These are phyloP conservation scores for Agelas oroides DNA, from an alignment of 37 sponge, comb jelly and placozoan species.

Conservation along the genomic window DNA sequence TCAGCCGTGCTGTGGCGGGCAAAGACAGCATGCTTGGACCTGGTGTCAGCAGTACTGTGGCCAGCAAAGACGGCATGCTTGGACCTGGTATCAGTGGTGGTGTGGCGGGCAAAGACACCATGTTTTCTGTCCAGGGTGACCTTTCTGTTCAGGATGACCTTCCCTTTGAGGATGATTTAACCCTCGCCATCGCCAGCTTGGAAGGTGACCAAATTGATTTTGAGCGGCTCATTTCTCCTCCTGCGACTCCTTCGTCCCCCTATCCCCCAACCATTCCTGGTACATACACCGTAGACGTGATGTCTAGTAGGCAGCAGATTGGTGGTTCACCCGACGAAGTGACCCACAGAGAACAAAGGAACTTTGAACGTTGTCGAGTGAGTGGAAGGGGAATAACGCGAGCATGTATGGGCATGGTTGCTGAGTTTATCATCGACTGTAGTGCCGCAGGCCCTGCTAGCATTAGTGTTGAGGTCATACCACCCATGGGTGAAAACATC, in stretches of 20 bases:
- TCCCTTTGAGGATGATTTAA: constrained; percentile 9
- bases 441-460: constrained; percentile 32
- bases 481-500: constrained; percentile 10
- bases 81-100: constrained; percentile 19
- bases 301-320: constrained; percentile 34
- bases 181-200: constrained; percentile 17
- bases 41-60: constrained; percentile 16
- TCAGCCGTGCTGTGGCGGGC: constrained; percentile 2
- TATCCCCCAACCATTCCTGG: constrained; percentile 54
- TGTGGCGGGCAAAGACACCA: not conserved
- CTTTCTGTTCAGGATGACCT: constrained; percentile 7
- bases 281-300: constrained; percentile 43
- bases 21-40: constrained; percentile 4
- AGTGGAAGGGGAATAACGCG: constrained; percentile 16
- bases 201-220: constrained; percentile 22
- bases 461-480: constrained; percentile 11
- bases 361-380: constrained; percentile 27
- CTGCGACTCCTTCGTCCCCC: constrained; percentile 15
- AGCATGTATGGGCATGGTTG: constrained; percentile 16
- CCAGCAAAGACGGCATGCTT: no score
- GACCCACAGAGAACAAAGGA: constrained; percentile 2
- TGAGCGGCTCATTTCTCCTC: not conserved
- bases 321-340: constrained; percentile 53
- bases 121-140: not conserved
- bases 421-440: constrained; percentile 61